Evolutionary conservation across 2,113 vertebrate species (phyloP).

Genomic region (Alaudala cheleensis): DNA sequence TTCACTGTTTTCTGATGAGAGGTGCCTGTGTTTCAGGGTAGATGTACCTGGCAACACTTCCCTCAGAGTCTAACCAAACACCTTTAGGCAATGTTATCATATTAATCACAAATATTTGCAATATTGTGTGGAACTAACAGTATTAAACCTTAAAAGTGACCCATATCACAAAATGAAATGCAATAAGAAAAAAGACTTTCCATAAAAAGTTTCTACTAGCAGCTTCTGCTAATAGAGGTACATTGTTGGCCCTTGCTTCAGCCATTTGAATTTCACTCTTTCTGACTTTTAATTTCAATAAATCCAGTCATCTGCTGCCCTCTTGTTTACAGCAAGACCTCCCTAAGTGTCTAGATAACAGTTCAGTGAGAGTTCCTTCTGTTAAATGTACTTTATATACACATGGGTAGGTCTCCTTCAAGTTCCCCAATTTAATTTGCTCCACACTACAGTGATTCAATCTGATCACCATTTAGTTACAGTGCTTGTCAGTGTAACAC

Average conservation of each 20-base stretch:
- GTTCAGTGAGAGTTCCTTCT: background rate
- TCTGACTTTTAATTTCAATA: slow-evolving; percentile 6
- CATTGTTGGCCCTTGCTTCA: background rate
- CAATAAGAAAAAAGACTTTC: background rate
- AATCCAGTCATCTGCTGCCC: background rate
- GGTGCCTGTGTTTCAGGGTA: background rate
- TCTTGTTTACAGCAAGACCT: background rate
- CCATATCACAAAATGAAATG: background rate
- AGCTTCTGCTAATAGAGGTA: background rate
- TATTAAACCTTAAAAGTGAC: background rate
- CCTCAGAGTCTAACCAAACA: background rate
- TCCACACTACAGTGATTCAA: slow-evolving; percentile 10
- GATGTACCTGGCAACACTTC: background rate
- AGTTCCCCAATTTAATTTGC: slow-evolving; percentile 22
- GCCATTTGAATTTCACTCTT: background rate
- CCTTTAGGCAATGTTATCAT: background rate
- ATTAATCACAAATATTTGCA: background rate
- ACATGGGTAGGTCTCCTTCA: background rate
- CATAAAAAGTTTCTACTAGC: background rate
- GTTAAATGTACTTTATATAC: background rate
- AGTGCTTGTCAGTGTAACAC: background rate
- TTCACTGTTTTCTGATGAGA: background rate
- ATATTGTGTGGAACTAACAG: background rate
- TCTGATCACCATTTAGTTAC: background rate
- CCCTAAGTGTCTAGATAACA: background rate